These are phyloP conservation scores for Exephanes ischioxanthus DNA, from an alignment of 2,888 invertebrate genomes.

Conservation along the genomic window DNA sequence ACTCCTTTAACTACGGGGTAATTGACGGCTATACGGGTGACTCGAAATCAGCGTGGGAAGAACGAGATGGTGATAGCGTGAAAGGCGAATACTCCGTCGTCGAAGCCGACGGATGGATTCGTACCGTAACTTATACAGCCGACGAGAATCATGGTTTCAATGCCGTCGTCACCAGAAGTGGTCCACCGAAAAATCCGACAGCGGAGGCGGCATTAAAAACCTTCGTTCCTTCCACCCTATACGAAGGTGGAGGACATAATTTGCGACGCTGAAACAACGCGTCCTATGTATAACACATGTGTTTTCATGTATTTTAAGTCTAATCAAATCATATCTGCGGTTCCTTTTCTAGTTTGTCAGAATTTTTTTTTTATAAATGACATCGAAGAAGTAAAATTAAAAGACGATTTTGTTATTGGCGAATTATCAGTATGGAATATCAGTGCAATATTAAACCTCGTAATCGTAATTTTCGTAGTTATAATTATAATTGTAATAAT, in stretches of 20 bases:
- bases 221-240: constrained; percentile 61
- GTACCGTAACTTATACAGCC: constrained; percentile 80
- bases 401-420: too few species aligned
- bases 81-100: constrained; percentile 81
- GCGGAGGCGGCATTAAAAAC: constrained; percentile 43
- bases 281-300: neutral
- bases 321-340: neutral
- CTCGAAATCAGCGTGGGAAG: constrained; percentile 81
- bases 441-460: too few species aligned
- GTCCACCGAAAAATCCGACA: constrained; percentile 69
- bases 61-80: constrained; percentile 79
- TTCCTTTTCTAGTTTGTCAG: constrained; percentile 8
- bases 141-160: constrained; percentile 80
- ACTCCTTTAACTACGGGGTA: constrained; percentile 81
- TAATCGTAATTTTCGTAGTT: too few species aligned
- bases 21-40: constrained; percentile 80
- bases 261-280: constrained; percentile 45
- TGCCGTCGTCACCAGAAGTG: constrained; percentile 78
- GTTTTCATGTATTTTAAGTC: neutral
- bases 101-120: constrained; percentile 79
- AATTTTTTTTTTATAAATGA: neutral
- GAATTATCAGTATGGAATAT: too few species aligned
- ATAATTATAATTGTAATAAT: too few species aligned
- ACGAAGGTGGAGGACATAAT: constrained; percentile 55
- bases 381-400: too few species aligned